Evolutionary conservation across 2,797 vertebrate species (phyloP), one percentile per base, ranked within the genome.

Genomic region (Hoplostethus mediterraneus): DNA sequence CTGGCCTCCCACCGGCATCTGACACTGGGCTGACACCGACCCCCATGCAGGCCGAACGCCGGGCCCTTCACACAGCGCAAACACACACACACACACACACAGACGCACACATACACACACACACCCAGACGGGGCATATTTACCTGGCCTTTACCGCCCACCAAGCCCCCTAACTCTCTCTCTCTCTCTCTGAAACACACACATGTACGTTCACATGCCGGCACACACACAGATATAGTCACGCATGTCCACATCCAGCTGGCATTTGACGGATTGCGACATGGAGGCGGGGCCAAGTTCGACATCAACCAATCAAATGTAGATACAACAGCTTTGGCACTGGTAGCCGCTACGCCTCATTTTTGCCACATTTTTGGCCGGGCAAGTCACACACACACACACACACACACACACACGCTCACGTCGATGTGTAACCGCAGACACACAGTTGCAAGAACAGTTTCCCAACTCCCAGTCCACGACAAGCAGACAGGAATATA

Each of bases 1-100:
- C 48, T 3, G 1, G 63, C 69, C 55, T 65, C 71, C 74, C 2
- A 44, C 62, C 71, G 74, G 42, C 64, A 71, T 57, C 7, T 56
- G 75, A 85, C 74, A 77, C 67, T 5, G 45, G 36, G 64, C 61
- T 77, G 75, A 83, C 71, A 60, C 74, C 69, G 76, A 80, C 69
- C 75, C 45, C 63, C 21, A 59, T 70, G 38, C 16, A 0, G 61
- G 21, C 63, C 58, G 53, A 67, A 67, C 3, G 2, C 60, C 16
- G 63, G 14, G 14, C 13, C 33, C 17, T 17, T n/a, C 31, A 38
- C 72, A 55, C 73, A 25, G 1, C 21, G 1, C 21, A 21, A 1
- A 21, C 21, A 21, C 21, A 21, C 21, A 21, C 21, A 21, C 21
- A 21, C 21, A 21, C 21, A 21, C 21, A 21, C 21, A 21, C 21